Percentiles rank a stretch among this genome's conserved stretches.
Evolutionary conservation across 2,888 invertebrate genomes (phyloP).

Genomic region (Macrostomum cliftonense): DNA sequence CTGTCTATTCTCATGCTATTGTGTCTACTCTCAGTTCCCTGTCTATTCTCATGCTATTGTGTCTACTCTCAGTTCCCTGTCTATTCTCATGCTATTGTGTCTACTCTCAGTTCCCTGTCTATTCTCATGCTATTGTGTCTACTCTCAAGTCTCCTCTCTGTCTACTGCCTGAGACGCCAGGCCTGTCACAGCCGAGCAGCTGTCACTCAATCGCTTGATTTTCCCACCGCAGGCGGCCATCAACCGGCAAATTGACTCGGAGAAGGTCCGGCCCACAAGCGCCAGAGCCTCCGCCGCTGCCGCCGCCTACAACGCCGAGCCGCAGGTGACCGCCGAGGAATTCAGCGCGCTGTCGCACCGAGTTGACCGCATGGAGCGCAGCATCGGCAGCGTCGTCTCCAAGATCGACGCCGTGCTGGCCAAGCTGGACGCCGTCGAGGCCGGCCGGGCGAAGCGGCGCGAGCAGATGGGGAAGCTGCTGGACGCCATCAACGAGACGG

Average conservation of each 20-base stretch:
- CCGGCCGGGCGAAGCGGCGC: conserved; percentile 38
- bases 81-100: no score
- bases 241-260: conserved; percentile 12
- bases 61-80: no score
- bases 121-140: no score
- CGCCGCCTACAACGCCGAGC: background rate
- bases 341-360: conserved; percentile 39
- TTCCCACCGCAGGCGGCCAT: conserved; percentile 6
- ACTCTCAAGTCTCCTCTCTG: no score
- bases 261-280: background rate
- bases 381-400: conserved; percentile 39
- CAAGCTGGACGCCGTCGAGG: conserved; percentile 41
- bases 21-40: no score
- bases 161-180: no score
- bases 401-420: conserved; percentile 42
- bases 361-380: conserved; percentile 42
- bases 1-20: no score
- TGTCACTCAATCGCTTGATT: no score
- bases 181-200: no score
- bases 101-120: no score
- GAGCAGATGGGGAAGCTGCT: conserved; percentile 39
- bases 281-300: no score
- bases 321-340: conserved; percentile 34
- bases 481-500: conserved; percentile 27
- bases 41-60: no score